phyloP scores from a whole-genome alignment of 1,140 invertebrate species.

The Batillaria attramentaria region DNA sequence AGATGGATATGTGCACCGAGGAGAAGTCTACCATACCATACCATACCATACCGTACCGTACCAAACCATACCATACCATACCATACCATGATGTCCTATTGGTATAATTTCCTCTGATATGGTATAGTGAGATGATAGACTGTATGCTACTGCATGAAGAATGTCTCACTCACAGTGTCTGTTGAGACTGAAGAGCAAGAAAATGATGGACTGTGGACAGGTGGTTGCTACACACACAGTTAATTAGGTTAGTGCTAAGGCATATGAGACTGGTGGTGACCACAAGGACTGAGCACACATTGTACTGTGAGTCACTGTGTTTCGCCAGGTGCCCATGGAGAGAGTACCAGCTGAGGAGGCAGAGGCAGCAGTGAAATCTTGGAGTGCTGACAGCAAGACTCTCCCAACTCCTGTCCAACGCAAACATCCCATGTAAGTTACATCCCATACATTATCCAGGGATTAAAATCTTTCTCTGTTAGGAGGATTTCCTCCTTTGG shows the following conservation, averaged over 20 bases:
- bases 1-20: too few relatives aligned
- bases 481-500: not conserved
- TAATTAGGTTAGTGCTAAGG: not conserved
- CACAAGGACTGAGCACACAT: not conserved
- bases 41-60: too few relatives aligned
- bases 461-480: not conserved
- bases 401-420: conserved; percentile 70
- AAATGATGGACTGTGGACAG: not conserved
- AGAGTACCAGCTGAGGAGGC: conserved; percentile 75
- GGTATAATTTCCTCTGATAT: too few relatives aligned
- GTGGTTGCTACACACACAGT: not conserved
- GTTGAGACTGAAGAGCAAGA: not conserved
- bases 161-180: not conserved
- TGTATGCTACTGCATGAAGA: too few relatives aligned
- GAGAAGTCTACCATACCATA: too few relatives aligned
- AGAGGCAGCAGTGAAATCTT: conserved; percentile 75
- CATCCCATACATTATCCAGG: not conserved
- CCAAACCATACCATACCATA: too few relatives aligned
- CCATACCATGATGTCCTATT: too few relatives aligned
- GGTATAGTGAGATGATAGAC: too few relatives aligned
- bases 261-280: not conserved
- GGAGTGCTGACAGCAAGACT: conserved; percentile 72
- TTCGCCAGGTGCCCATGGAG: conserved; percentile 22
- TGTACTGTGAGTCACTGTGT: not conserved
- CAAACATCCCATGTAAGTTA: conserved; percentile 66